These are phyloP conservation scores for Carollia perspicillata DNA, from an alignment of 2,113 vertebrate genomes.

Conservation along the genomic window DNA sequence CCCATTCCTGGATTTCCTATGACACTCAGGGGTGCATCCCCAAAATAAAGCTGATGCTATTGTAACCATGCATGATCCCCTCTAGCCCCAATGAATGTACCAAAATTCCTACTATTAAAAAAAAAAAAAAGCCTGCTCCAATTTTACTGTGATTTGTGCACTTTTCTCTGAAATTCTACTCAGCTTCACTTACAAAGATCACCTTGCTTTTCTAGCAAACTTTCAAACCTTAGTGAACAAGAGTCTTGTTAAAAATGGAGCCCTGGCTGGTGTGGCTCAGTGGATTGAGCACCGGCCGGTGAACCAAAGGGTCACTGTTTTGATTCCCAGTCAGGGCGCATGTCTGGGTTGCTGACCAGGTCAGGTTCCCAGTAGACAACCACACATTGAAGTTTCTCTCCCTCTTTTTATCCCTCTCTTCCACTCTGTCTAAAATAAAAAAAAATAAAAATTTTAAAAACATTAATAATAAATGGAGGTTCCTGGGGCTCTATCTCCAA, in stretches of 20 bases:
- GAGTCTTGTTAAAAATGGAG: background rate
- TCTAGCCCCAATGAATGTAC: background rate
- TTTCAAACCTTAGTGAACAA: background rate
- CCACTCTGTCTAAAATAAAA: too few relatives aligned
- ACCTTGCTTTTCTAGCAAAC: background rate
- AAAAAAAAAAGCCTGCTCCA: background rate
- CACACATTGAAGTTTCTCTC: too few relatives aligned
- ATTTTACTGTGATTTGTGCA: background rate
- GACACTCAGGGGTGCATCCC: background rate
- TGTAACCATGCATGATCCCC: background rate
- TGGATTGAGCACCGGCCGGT: too few relatives aligned
- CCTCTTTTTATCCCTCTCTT: too few relatives aligned
- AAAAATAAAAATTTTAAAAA: too few relatives aligned
- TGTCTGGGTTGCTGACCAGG: too few relatives aligned
- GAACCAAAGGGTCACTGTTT: too few relatives aligned
- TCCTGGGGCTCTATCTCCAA: background rate
- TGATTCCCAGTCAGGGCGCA: too few relatives aligned
- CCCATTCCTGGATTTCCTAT: background rate
- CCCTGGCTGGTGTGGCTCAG: too few relatives aligned
- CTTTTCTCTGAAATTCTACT: background rate
- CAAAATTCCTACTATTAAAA: background rate
- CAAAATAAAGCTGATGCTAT: background rate
- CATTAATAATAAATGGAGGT: background rate
- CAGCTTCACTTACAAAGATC: background rate
- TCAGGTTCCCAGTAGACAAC: too few relatives aligned